phyloP scores from a whole-genome alignment of 2,113 vertebrate species.

The Parus major region DNA sequence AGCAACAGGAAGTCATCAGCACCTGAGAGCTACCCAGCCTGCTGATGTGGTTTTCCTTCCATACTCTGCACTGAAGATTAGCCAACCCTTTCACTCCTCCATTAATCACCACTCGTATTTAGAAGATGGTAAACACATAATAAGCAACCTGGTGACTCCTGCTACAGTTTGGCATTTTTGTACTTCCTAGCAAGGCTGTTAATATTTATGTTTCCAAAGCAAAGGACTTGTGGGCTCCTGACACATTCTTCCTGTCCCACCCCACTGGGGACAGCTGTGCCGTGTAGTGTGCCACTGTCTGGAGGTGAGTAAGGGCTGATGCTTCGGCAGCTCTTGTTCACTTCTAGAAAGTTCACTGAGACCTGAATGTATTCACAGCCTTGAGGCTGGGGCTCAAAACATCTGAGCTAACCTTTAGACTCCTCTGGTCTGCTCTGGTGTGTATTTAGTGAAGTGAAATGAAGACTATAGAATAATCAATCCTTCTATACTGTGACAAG shows the following conservation, averaged over 20 bases:
- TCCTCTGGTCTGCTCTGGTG: not conserved
- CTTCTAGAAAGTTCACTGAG: not conserved
- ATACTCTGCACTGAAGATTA: not conserved
- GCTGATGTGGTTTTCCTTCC: slow-evolving; percentile 18
- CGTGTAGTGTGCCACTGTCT: not conserved
- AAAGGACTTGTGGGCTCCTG: not conserved
- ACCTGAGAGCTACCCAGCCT: not conserved
- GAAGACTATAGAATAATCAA: slow-evolving; percentile 39
- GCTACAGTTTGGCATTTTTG: not conserved
- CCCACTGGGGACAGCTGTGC: not conserved
- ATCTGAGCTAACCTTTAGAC: slow-evolving; percentile 9
- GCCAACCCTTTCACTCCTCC: not conserved
- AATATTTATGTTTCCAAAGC: not conserved
- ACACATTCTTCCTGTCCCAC: not conserved
- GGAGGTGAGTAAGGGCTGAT: not conserved
- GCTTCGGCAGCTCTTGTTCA: not conserved
- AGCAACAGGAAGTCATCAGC: not conserved
- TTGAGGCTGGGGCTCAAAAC: not conserved
- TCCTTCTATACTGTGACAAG: not conserved
- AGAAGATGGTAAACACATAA: not conserved
- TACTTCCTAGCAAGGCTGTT: not conserved
- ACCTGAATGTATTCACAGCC: not conserved
- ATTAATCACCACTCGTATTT: not conserved
- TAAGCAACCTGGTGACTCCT: not conserved
- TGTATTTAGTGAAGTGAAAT: slow-evolving; percentile 41